A percentile compares a stretch with the other conserved stretches of the same genome.
Evolutionary conservation across 2,888 invertebrate species (phyloP).

Genomic region (Ophion obscuratus): DNA sequence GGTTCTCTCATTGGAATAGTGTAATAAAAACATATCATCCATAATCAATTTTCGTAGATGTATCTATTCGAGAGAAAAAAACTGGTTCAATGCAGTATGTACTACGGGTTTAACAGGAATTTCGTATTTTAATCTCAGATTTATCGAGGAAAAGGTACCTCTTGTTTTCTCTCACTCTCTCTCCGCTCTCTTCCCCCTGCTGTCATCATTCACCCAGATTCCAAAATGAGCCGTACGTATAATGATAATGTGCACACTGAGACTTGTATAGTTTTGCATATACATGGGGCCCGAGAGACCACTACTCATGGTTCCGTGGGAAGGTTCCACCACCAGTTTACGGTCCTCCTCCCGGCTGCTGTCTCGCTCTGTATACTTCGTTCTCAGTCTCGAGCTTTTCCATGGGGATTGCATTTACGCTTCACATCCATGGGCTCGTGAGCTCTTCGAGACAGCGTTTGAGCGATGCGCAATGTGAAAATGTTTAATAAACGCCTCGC

Average conservation of each 20-base stretch:
- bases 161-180: neutral
- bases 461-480: slow-evolving; percentile 59
- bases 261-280: slow-evolving; percentile 35
- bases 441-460: slow-evolving; percentile 23
- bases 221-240: slow-evolving; percentile 2
- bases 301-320: slow-evolving; percentile 26
- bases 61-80: no score
- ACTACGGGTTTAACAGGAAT: no score
- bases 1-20: no score
- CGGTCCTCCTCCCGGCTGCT: neutral
- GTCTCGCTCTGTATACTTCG: neutral
- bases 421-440: slow-evolving; percentile 39
- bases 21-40: no score
- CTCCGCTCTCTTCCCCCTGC: neutral
- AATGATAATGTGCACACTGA: neutral
- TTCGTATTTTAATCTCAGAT: no score
- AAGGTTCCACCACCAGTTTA: slow-evolving; percentile 2
- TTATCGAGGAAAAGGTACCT: no score
- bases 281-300: slow-evolving; percentile 34
- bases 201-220: slow-evolving; percentile 1
- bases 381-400: slow-evolving; percentile 28
- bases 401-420: slow-evolving; percentile 17
- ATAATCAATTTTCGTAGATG: no score
- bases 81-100: no score
- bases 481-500: slow-evolving; percentile 60